These are phyloP conservation scores for Metalampra italica DNA, from an alignment of 2,888 invertebrate genomes.

Conservation along the genomic window DNA sequence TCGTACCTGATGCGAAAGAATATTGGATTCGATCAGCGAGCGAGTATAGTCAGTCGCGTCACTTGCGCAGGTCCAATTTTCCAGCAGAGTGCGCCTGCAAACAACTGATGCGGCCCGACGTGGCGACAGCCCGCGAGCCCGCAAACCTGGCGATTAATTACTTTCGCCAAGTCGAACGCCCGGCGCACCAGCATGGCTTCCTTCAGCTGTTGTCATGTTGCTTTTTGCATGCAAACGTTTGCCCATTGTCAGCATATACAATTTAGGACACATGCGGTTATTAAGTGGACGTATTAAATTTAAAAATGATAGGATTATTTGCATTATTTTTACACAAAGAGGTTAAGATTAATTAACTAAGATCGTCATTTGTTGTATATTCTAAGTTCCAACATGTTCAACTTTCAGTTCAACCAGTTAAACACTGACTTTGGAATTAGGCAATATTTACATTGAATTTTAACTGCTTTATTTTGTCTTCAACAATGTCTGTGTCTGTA, in stretches of 20 bases:
- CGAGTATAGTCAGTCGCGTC: conserved; percentile 56
- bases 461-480: too few relatives aligned
- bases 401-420: too few relatives aligned
- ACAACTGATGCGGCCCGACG: conserved; percentile 66
- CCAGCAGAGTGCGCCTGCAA: conserved; percentile 52
- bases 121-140: conserved; percentile 54
- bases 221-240: conserved; percentile 34
- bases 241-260: conserved; percentile 3
- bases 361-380: too few relatives aligned
- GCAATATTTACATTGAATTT: too few relatives aligned
- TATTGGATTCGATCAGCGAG: conserved; percentile 1
- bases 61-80: conserved; percentile 62
- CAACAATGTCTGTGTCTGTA: too few relatives aligned
- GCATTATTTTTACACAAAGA: too few relatives aligned
- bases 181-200: conserved; percentile 48
- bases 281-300: not conserved
- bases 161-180: conserved; percentile 58
- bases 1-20: not conserved
- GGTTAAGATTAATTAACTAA: too few relatives aligned
- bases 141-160: conserved; percentile 49
- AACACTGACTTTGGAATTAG: too few relatives aligned
- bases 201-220: conserved; percentile 53
- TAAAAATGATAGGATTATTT: not conserved
- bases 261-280: not conserved
- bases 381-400: too few relatives aligned